Base-by-base conservation (phyloP, 2,113 vertebrate species). In the Entomyzon cyanotis region DNA sequence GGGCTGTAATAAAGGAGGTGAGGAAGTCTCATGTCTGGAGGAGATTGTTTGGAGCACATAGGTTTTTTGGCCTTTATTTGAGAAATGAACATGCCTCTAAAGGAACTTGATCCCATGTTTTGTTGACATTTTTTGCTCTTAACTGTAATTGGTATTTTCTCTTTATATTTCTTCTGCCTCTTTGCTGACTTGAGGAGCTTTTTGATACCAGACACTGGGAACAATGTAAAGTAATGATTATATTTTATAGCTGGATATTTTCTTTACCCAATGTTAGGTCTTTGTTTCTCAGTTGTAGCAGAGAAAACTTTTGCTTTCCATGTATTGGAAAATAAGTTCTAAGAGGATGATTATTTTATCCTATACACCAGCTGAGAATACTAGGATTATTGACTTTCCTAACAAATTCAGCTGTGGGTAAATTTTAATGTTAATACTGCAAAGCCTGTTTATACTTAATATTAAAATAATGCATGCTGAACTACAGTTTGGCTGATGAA, bases 1-100 rank as follows among this genome's bases (percentile, higher is more conserved):
- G 2, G 15, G 5, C 5, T 24, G 24, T 28, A 24, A 37, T 0
- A 1, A 39, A 65, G 14, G 11, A 49, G 17, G 4, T 74, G 17
- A 70, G 10, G 25, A 49, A 60, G 8, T n/a, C 1, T 2, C 25
- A 7, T 3, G 46, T 69, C 46, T 35, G 20, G 18, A 62, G 21
- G 21, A 46, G 19, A 12, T 1, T n/a, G 2, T 14, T n/a, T 22
- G 46, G 75, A 78, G 3, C 7, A 49, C 11, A 17, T 42, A 21
- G 2, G 2, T 31, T 56, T 37, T 13, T n/a, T 55, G 19, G 9
- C 11, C 15, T 71, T 53, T 46, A 35, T 47, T 7, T 18, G 14
- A 7, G 7, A 58, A 78, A 23, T 2, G 44, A 73, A 42, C 0
- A 1, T 21, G 13, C 35, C 9, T 63, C 35, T 78, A 52, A 75